phyloP scores from a whole-genome alignment of 2,113 vertebrate genomes.

The Columba janthina region DNA sequence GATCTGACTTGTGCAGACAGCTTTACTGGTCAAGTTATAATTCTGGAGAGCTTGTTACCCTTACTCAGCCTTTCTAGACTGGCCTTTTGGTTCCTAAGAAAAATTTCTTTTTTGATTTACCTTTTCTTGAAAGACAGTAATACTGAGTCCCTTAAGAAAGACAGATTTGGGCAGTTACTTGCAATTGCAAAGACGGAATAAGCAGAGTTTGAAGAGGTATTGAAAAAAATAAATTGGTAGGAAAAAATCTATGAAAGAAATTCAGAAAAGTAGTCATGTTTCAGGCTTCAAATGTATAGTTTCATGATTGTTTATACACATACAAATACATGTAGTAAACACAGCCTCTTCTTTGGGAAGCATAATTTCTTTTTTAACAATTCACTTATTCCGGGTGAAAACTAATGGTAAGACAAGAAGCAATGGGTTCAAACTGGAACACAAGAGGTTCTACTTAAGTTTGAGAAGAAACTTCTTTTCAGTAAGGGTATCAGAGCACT shows the following conservation, averaged over 20 bases:
- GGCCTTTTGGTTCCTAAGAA: not conserved
- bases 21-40: not conserved
- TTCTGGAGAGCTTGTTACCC: not conserved
- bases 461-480: no score
- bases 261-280: not conserved
- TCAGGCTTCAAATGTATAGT: not conserved
- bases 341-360: not conserved
- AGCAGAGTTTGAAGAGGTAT: not conserved
- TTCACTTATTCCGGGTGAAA: not conserved
- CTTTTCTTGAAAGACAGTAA: not conserved
- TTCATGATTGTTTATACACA: not conserved
- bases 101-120: not conserved
- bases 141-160: not conserved
- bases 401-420: no score
- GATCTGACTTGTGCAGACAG: not conserved
- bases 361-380: not conserved
- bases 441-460: no score
- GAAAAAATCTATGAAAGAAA: not conserved
- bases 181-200: not conserved
- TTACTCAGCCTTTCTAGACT: not conserved
- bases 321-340: not conserved
- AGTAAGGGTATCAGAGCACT: no score
- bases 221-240: not conserved
- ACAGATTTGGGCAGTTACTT: not conserved
- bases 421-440: no score